Evolutionary conservation across 1,140 invertebrate species (phyloP), one percentile per base, ranked within the genome.

Genomic region (Oscheius sp.): DNA sequence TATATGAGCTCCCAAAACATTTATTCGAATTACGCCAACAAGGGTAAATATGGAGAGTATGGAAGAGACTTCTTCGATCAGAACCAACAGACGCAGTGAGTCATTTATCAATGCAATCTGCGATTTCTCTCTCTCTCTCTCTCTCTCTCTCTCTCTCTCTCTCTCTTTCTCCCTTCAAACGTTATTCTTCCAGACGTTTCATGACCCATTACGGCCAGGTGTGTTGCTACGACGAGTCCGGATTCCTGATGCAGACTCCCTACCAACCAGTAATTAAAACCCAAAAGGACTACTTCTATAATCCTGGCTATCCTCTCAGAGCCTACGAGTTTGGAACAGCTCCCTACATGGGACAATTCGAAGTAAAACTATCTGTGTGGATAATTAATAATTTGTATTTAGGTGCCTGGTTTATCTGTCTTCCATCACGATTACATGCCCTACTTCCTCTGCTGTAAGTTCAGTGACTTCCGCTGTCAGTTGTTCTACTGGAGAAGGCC

Each of bases 391-490:
- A 15, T 0, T 73, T n/a, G n/a, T n/a, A n/a, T 73, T 26, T 26
- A 76, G 70, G 82, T 84, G 18, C 82, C 82, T 13, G 83, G 83
- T 2, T 64, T 83, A 55, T 75, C 69, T 26, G 74, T 78, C 7
- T 83, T 84, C 69, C 80, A 84, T 55, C 83, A 83, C 75, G 82
- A 83, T 58, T 82, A 84, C 61, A 83, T 83, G 82, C 82, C 82
- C 7, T 83, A 83, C 49, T 83, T 84, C 75, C 65, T 84, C 23
- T 83, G 82, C 62, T 83, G 82, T 61, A 83, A 84, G 69, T 83
- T 79, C 55, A 82, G 83, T 18, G 80, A 84, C 35, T 82, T 80
- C 64, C 70, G 82, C 26, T 83, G 82, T 64, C 82, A 83, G 65
- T 62, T 83, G 34, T 83, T 83, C 74, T 83, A 83, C 63, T 83